Conservation (phyloP, 1,140 invertebrate genomes). For the Drosophila auraria region DNA sequence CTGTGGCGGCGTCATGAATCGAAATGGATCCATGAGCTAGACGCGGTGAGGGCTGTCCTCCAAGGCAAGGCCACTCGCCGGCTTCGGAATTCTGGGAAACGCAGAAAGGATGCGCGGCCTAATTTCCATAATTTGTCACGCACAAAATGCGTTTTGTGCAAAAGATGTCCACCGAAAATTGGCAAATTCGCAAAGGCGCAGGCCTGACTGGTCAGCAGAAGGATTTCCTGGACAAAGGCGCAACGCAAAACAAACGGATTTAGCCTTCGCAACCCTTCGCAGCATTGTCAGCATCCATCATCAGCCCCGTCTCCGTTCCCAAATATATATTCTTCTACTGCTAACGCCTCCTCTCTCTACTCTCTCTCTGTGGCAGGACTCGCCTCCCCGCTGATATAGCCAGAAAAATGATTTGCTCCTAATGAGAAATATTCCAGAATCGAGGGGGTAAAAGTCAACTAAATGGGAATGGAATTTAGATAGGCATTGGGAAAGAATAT, state of each 20-base stretch:
- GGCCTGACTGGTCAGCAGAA: constrained; percentile 57
- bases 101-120: constrained; percentile 64
- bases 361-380: not conserved
- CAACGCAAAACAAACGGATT: constrained; percentile 73
- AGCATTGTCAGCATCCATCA: constrained; percentile 34
- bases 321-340: constrained; percentile 6
- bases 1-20: constrained; percentile 49
- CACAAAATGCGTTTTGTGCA: constrained; percentile 52
- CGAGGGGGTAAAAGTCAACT: not conserved
- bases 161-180: constrained; percentile 48
- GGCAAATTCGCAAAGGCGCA: constrained; percentile 32
- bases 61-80: not conserved
- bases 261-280: constrained; percentile 72
- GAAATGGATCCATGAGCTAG: not conserved
- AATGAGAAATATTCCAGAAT: constrained; percentile 7
- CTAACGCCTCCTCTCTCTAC: constrained; percentile 2
- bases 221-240: constrained; percentile 70
- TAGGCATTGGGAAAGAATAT: not conserved
- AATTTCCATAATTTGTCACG: constrained; percentile 84
- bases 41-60: constrained; percentile 9
- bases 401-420: constrained; percentile 38
- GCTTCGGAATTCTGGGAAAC: constrained; percentile 15
- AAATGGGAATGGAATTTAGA: not conserved
- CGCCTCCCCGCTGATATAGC: constrained; percentile 14
- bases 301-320: constrained; percentile 22